These are phyloP conservation scores for Epizoanthus fatuus DNA, from an alignment of 92 coral and sea anemone genomes.

Conservation along the genomic window DNA sequence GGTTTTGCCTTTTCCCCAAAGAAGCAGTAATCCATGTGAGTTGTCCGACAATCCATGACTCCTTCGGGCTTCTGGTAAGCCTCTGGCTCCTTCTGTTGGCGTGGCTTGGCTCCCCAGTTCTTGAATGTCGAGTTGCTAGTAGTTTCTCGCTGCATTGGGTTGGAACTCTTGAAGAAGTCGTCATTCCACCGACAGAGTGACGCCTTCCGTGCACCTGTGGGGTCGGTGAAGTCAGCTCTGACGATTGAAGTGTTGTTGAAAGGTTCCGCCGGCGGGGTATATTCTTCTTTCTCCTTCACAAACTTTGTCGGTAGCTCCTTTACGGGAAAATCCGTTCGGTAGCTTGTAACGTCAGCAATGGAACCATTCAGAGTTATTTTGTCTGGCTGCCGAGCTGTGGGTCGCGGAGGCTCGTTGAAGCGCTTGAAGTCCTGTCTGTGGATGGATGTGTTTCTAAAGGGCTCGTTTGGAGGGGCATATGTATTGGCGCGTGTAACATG, in stretches of 20 bases:
- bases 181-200: conserved; percentile 85
- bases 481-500: conserved; percentile 74
- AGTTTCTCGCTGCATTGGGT: conserved; percentile 84
- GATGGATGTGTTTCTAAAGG: conserved; percentile 90
- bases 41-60: conserved; percentile 83
- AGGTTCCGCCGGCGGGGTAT: conserved; percentile 85
- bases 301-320: conserved; percentile 82
- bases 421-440: conserved; percentile 91
- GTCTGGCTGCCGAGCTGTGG: conserved; percentile 96
- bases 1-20: conserved; percentile 92
- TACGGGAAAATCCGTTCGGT: conserved; percentile 58
- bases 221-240: conserved; percentile 87
- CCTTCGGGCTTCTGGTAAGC: conserved; percentile 90
- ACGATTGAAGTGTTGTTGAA: conserved; percentile 89
- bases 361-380: conserved; percentile 81
- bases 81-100: conserved; percentile 88
- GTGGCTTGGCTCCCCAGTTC: conserved; percentile 73
- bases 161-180: conserved; percentile 84
- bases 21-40: conserved; percentile 89
- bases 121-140: conserved; percentile 81
- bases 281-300: conserved; percentile 77
- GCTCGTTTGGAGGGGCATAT: conserved; percentile 88
- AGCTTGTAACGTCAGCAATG: conserved; percentile 64
- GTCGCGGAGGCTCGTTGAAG: conserved; percentile 95
- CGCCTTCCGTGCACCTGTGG: conserved; percentile 87